phyloP scores from a whole-genome alignment of 1,140 invertebrate species.

The Tenebrio molitor region DNA sequence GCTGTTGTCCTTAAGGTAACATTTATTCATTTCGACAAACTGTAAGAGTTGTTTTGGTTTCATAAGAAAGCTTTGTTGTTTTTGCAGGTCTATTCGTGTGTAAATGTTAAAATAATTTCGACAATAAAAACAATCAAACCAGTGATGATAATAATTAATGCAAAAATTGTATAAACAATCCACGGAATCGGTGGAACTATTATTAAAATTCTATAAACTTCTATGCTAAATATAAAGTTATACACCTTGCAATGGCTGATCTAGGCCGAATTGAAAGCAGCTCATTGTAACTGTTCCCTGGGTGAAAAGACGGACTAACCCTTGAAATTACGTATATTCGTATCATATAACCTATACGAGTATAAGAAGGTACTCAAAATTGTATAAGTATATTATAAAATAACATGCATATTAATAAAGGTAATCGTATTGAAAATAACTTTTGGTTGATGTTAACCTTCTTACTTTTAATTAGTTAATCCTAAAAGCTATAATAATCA shows the following conservation, averaged over 20 bases:
- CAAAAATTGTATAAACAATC: slow-evolving; percentile 38
- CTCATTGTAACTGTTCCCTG: slow-evolving; percentile 9
- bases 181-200: neutral
- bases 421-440: slow-evolving; percentile 52
- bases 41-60: too few species aligned
- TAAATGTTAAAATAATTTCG: too few species aligned
- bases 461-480: slow-evolving; percentile 29
- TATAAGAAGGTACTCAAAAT: slow-evolving; percentile 52
- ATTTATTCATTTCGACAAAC: too few species aligned
- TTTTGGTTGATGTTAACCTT: slow-evolving; percentile 44
- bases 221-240: slow-evolving; percentile 37
- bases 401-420: slow-evolving; percentile 36
- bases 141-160: neutral
- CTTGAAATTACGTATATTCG: slow-evolving; percentile 22
- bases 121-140: slow-evolving; percentile 15
- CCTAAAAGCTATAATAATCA: slow-evolving; percentile 51
- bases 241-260: slow-evolving; percentile 19
- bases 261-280: slow-evolving; percentile 12
- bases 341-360: slow-evolving; percentile 32
- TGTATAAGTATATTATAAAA: slow-evolving; percentile 40
- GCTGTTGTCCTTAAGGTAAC: neutral
- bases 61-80: too few species aligned
- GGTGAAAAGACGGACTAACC: slow-evolving; percentile 10
- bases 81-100: too few species aligned
- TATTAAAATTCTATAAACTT: slow-evolving; percentile 33